phyloP scores from a whole-genome alignment of 2,113 vertebrate genomes.

The Pedionomus torquatus region DNA sequence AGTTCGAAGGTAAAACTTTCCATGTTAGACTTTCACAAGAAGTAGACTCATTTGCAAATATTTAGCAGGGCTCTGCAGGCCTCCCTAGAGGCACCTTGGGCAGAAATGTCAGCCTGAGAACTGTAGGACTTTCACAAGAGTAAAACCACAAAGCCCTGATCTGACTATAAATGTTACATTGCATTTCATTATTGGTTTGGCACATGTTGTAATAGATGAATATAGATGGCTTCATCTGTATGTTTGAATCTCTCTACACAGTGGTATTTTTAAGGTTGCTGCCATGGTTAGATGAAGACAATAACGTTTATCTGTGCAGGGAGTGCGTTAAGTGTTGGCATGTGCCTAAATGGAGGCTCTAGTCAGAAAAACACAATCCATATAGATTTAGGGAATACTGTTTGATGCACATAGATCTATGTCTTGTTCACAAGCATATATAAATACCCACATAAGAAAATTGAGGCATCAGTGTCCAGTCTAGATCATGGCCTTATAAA shows the following conservation, averaged over 20 bases:
- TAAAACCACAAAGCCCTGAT: slow-evolving; percentile 32
- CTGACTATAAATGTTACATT: slow-evolving; percentile 30
- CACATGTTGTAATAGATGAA: background rate
- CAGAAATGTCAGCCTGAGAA: slow-evolving; percentile 29
- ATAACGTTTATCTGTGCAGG: slow-evolving; percentile 7
- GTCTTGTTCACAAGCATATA: background rate
- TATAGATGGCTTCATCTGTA: background rate
- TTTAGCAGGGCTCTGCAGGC: background rate
- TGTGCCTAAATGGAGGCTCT: background rate
- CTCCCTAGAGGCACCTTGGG: background rate
- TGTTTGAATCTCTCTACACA: background rate
- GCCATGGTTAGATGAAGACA: background rate
- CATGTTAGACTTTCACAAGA: background rate
- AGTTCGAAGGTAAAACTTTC: background rate
- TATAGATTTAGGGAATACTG: background rate
- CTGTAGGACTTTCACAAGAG: background rate
- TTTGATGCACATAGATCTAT: background rate
- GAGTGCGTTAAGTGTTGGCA: slow-evolving; percentile 5
- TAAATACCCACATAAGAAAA: background rate
- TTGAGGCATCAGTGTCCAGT: background rate
- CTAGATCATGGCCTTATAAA: background rate
- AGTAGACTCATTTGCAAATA: background rate
- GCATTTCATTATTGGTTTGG: slow-evolving; percentile 38
- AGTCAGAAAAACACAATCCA: background rate
- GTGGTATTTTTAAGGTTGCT: slow-evolving; percentile 13